Conservation (phyloP, 2,888 invertebrate species). For the Drosophila koepferae region DNA sequence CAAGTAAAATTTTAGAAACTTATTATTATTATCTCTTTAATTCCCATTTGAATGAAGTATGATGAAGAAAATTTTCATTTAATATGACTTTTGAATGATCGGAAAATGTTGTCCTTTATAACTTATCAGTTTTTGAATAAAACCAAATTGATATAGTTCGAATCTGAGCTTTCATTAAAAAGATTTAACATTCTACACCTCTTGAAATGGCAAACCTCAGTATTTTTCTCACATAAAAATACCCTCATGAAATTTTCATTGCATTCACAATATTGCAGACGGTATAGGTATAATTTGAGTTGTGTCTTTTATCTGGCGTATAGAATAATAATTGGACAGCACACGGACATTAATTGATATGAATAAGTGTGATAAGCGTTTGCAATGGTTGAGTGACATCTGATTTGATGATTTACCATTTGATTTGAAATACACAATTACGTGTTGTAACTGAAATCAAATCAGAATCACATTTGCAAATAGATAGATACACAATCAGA, state of each 20-base stretch:
- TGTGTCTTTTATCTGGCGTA: neutral
- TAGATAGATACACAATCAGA: neutral
- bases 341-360: conserved; percentile 29
- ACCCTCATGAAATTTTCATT: too few relatives aligned
- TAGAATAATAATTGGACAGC: conserved; percentile 13
- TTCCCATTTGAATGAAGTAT: too few relatives aligned
- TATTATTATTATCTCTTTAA: too few relatives aligned
- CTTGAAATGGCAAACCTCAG: too few relatives aligned
- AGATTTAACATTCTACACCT: too few relatives aligned
- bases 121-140: neutral
- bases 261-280: too few relatives aligned
- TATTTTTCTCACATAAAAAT: too few relatives aligned
- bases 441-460: neutral
- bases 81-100: neutral
- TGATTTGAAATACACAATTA: neutral
- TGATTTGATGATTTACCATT: conserved; percentile 2
- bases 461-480: neutral
- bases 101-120: neutral
- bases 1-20: too few relatives aligned
- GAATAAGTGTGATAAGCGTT: conserved; percentile 11
- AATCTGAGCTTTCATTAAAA: too few relatives aligned
- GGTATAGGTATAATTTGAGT: neutral
- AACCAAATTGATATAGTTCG: neutral
- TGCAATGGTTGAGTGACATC: neutral
- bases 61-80: too few relatives aligned